Base-by-base conservation (phyloP, 2,113 vertebrate species). In the Argyrosomus japonicus region DNA sequence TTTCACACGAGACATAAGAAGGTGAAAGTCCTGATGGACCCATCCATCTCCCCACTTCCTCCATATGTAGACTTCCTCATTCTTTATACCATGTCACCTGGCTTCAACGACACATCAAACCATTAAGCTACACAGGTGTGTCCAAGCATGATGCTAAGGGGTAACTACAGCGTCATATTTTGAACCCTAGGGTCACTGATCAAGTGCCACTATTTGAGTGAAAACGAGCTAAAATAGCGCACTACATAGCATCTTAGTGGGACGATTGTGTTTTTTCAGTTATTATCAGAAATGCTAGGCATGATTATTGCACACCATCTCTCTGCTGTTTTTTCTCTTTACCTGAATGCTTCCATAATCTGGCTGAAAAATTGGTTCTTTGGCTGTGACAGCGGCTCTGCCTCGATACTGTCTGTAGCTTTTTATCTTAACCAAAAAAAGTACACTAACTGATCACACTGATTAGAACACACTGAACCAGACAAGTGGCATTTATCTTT, bases 401-500 rank as follows among this genome's bases (percentile, higher is more conserved):
- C 18, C 3, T 1, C 2, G 40, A 2, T 4, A 18, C 36, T n/a
- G 14, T 8, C n/a, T 47, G 51, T 7, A 18, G 7, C 6, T 73
- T 23, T 47, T 10, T 15, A 12, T 53, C 63, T 25, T 11, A 12
- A 56, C 19, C 4, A 23, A 71, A 71, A 76, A 76, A n/a, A 12
- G 4, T 19, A 1, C 23, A 25, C 0, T 13, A 68, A 48, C 70
- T 75, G 48, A 82, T 53, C 61, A 45, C 69, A 73, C 40, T 71
- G 70, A 82, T 25, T 8, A 45, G 15, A 51, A 45, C 68, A 50
- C 23, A 27, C 21, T 71, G 53, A 67, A 51, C 10, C 50, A 50
- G 27, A 40, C 11, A 2, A 60, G 45, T 62, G 53, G 18, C n/a
- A 6, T 57, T 56, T 17, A 40, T 48, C 43, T 23, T 21, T 45